Evolutionary conservation across 2,888 invertebrate genomes (phyloP).

Genomic region (Leucophenga montana): DNA sequence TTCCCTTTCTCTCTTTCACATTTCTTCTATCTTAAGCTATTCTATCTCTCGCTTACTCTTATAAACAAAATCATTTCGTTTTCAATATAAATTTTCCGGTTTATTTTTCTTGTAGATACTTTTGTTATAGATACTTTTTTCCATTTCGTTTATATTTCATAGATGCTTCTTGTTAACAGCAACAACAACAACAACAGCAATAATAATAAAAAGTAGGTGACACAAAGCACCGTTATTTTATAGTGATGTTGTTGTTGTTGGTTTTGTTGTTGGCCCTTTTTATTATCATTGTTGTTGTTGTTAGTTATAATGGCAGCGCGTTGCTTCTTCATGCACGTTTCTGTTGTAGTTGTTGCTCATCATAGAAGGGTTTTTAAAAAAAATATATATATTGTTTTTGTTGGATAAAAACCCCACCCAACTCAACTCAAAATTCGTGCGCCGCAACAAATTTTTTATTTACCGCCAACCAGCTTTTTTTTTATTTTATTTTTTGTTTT

Average conservation of each 20-base stretch:
- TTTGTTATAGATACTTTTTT: too few species aligned
- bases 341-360: slow-evolving; percentile 43
- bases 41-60: slow-evolving; percentile 30
- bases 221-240: slow-evolving; percentile 57
- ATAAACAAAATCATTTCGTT: slow-evolving; percentile 56
- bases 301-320: slow-evolving; percentile 16
- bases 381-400: slow-evolving; percentile 39
- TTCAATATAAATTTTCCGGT: slow-evolving; percentile 59
- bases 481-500: slow-evolving; percentile 35
- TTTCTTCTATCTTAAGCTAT: slow-evolving; percentile 20
- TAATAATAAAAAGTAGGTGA: slow-evolving; percentile 56
- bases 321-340: slow-evolving; percentile 6
- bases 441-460: too few species aligned
- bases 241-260: slow-evolving; percentile 14
- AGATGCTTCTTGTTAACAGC: slow-evolving; percentile 21
- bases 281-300: slow-evolving; percentile 2
- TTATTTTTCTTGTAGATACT: slow-evolving; percentile 48
- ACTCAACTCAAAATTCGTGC: slow-evolving; percentile 44
- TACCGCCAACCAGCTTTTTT: slow-evolving; percentile 46
- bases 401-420: slow-evolving; percentile 38
- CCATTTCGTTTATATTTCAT: slow-evolving; percentile 48
- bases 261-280: not conserved
- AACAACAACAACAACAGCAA: slow-evolving; percentile 24
- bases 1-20: slow-evolving; percentile 25
- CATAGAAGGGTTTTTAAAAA: slow-evolving; percentile 53